Conservation (phyloP, 2,888 invertebrate genomes). For the Agonum fuliginosum region DNA sequence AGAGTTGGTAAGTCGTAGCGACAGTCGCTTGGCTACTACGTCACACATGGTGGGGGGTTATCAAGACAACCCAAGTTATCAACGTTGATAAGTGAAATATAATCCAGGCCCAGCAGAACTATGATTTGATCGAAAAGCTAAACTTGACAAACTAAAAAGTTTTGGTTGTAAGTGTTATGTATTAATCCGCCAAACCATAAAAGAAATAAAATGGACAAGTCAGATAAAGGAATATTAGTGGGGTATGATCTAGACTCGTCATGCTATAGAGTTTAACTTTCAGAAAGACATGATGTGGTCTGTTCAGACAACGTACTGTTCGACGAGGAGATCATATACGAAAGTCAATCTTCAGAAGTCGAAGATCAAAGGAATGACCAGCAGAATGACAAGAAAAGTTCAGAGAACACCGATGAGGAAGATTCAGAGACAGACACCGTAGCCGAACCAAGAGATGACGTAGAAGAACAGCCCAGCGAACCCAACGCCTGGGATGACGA, state of each 20-base stretch:
- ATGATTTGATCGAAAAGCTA: constrained; percentile 26
- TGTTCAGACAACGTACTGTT: constrained; percentile 11
- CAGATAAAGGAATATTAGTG: constrained; percentile 62
- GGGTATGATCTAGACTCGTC: constrained; percentile 61
- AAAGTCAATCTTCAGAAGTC: background rate
- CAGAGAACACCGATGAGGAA: background rate
- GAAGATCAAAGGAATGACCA: background rate
- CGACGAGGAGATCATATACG: background rate
- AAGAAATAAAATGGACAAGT: constrained; percentile 62
- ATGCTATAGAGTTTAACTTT: constrained; percentile 60
- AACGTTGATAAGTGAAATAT: too few species aligned
- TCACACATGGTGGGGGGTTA: too few species aligned
- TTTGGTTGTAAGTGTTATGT: constrained; percentile 64
- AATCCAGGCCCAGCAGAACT: constrained; percentile 63
- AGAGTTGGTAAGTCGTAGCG: too few species aligned
- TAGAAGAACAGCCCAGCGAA: background rate
- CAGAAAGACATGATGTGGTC: constrained; percentile 59
- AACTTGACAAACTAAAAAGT: constrained; percentile 56
- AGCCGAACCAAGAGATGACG: too few species aligned
- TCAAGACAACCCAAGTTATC: too few species aligned
- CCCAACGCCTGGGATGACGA: background rate
- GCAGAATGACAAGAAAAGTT: background rate
- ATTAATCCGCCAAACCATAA: constrained; percentile 62
- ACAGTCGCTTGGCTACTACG: too few species aligned
- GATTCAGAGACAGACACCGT: background rate